These are phyloP conservation scores for Drosophila lacertosa DNA, from an alignment of 1,140 invertebrate species.

Conservation along the genomic window DNA sequence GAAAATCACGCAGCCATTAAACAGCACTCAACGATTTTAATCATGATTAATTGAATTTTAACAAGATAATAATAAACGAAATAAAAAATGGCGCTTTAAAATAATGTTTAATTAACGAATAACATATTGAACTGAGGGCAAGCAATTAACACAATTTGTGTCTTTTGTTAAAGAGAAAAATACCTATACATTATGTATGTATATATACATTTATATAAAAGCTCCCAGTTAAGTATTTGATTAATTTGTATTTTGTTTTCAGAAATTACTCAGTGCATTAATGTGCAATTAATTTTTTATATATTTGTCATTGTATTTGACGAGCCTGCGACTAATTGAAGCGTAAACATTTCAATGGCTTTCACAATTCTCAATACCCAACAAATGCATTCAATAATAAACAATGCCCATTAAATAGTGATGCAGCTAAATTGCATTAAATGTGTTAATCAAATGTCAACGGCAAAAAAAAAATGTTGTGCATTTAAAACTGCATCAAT, in stretches of 20 bases:
- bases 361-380: too few relatives aligned
- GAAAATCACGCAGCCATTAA: slow-evolving; percentile 8
- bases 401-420: slow-evolving; percentile 73
- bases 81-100: slow-evolving; percentile 39
- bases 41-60: slow-evolving; percentile 62
- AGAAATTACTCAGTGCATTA: slow-evolving; percentile 56
- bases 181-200: slow-evolving; percentile 39
- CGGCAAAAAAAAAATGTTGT: not conserved
- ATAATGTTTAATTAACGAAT: slow-evolving; percentile 71
- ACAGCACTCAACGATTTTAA: slow-evolving; percentile 43
- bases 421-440: slow-evolving; percentile 70
- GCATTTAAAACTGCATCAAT: slow-evolving; percentile 69
- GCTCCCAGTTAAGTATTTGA: slow-evolving; percentile 41
- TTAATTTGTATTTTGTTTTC: slow-evolving; percentile 54
- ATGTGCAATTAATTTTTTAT: slow-evolving; percentile 76
- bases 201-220: slow-evolving; percentile 33
- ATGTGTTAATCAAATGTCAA: slow-evolving; percentile 73
- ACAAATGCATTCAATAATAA: slow-evolving; percentile 47
- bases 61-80: slow-evolving; percentile 46
- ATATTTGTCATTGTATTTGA: slow-evolving; percentile 36
- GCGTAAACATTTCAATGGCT: slow-evolving; percentile 74
- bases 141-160: slow-evolving; percentile 74
- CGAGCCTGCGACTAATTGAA: slow-evolving; percentile 57
- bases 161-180: slow-evolving; percentile 52
- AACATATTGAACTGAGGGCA: slow-evolving; percentile 67